phyloP scores from a whole-genome alignment of 2,888 invertebrate genomes.

The Xestia rhomboidea region DNA sequence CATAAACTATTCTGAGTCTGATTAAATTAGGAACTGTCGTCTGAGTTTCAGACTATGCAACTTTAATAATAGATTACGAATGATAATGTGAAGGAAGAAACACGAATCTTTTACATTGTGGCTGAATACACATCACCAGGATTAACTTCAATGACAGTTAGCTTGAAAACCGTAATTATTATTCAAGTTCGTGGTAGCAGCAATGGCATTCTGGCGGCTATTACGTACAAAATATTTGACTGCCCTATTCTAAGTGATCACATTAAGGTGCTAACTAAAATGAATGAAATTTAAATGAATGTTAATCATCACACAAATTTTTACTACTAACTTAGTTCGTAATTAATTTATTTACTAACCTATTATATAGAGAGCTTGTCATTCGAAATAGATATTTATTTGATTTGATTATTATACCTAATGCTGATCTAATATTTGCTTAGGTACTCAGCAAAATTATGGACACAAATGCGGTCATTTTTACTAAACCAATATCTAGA shows the following conservation, averaged over 20 bases:
- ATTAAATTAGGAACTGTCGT: not conserved
- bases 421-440: not conserved
- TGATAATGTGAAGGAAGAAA: not conserved
- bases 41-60: not conserved
- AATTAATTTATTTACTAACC: too few relatives aligned
- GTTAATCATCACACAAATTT: too few relatives aligned
- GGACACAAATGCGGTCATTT: not conserved
- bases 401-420: not conserved
- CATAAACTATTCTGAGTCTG: not conserved
- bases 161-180: not conserved
- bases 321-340: too few relatives aligned
- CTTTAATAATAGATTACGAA: not conserved
- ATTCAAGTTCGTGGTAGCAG: too few relatives aligned
- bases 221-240: too few relatives aligned
- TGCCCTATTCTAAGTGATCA: too few relatives aligned
- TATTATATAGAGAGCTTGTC: too few relatives aligned
- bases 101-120: not conserved
- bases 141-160: not conserved
- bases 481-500: not conserved
- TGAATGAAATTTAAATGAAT: too few relatives aligned
- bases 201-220: too few relatives aligned
- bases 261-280: too few relatives aligned
- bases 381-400: too few relatives aligned
- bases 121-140: not conserved
- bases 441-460: not conserved